A percentile compares a stretch with the other conserved stretches of the same genome.
Conservation (phyloP, 1,140 invertebrate genomes). For the Bombus confusus region DNA sequence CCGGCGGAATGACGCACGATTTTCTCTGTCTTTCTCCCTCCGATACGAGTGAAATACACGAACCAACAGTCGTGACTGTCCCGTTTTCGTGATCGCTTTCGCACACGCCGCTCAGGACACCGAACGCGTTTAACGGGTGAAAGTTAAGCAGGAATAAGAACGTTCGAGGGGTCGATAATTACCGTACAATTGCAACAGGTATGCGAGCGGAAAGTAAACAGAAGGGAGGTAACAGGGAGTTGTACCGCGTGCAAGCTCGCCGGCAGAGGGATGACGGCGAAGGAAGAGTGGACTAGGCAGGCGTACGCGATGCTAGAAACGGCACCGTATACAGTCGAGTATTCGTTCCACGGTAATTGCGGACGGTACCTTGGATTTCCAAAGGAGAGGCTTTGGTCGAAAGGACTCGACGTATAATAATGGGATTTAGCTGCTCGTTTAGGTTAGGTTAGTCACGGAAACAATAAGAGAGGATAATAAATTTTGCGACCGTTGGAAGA, state of each 20-base stretch:
- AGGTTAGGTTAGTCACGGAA: no score
- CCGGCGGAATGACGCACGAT: slow-evolving; percentile 62
- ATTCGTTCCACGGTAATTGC: slow-evolving; percentile 32
- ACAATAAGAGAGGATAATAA: no score
- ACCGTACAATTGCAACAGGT: slow-evolving; percentile 47
- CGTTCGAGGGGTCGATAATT: slow-evolving; percentile 49
- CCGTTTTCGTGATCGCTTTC: slow-evolving; percentile 39
- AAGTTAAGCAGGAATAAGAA: neutral
- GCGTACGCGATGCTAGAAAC: slow-evolving; percentile 33
- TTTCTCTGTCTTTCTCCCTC: neutral
- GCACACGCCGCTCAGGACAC: neutral
- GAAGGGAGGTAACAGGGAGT: neutral
- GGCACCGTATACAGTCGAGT: neutral
- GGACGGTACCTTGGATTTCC: no score
- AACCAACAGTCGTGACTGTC: slow-evolving; percentile 23
- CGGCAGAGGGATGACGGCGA: neutral
- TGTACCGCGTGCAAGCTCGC: neutral
- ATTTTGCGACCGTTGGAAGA: no score
- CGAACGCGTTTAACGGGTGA: slow-evolving; percentile 7
- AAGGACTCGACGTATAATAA: no score
- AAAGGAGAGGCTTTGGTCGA: no score
- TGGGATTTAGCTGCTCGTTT: no score
- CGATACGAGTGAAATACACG: neutral
- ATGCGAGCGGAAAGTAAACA: slow-evolving; percentile 1
- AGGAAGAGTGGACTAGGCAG: neutral